These are phyloP conservation scores for Odocoileus virginianus DNA, from an alignment of 2,113 vertebrate genomes.

Conservation along the genomic window DNA sequence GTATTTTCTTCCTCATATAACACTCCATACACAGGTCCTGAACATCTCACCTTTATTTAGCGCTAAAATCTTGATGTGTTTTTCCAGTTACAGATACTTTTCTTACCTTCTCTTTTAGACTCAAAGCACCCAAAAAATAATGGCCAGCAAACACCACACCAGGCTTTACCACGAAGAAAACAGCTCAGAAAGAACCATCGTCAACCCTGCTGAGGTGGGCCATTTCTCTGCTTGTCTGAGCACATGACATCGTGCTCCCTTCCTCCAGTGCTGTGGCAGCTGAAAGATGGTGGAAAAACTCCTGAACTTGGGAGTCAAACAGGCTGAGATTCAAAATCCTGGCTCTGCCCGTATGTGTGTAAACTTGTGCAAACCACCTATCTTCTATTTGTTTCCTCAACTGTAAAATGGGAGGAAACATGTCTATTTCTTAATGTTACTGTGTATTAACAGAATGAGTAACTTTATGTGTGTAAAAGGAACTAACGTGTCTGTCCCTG, in stretches of 20 bases:
- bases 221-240: not conserved
- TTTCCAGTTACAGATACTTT: slow-evolving; percentile 2
- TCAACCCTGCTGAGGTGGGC: not conserved
- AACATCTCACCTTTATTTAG: not conserved
- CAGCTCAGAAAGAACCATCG: not conserved
- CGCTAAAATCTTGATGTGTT: not conserved
- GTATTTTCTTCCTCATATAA: not conserved
- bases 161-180: not conserved
- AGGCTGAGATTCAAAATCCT: slow-evolving; percentile 8
- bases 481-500: not conserved
- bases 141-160: not conserved
- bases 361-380: not conserved
- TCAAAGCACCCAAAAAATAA: not conserved
- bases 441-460: not conserved
- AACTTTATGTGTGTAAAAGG: not conserved
- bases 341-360: not conserved
- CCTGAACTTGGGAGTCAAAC: not conserved
- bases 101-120: slow-evolving; percentile 35
- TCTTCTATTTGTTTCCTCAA: slow-evolving; percentile 39
- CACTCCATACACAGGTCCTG: not conserved
- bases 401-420: not conserved
- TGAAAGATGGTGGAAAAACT: not conserved
- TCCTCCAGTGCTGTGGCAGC: not conserved
- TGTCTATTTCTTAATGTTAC: not conserved
- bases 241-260: not conserved